A percentile compares a stretch with the other conserved stretches of the same genome.
These are phyloP conservation scores for Meteorus cinctellus DNA, from an alignment of 2,888 invertebrate species.

Conservation along the genomic window DNA sequence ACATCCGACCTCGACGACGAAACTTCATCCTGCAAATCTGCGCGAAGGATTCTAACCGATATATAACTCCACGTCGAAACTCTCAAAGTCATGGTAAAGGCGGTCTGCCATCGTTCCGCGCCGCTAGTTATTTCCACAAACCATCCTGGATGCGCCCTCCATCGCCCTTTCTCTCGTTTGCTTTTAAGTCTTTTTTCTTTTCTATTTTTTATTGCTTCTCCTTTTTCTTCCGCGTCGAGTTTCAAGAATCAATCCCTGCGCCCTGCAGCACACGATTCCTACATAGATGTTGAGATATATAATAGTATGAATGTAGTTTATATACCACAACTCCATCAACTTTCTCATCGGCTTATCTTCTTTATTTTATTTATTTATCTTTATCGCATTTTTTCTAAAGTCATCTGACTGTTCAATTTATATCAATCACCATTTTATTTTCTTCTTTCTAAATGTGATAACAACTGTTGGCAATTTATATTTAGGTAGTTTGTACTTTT, in stretches of 20 bases:
- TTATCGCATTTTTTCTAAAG: not conserved
- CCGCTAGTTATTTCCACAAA: constrained; percentile 34
- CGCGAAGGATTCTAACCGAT: constrained; percentile 21
- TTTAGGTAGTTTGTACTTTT: too few species aligned
- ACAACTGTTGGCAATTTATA: not conserved
- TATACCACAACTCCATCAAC: constrained; percentile 11
- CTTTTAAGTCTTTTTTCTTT: not conserved
- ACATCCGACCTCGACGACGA: constrained; percentile 40
- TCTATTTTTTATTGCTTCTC: not conserved
- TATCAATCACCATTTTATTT: not conserved
- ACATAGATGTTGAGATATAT: constrained; percentile 6
- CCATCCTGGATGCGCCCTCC: not conserved
- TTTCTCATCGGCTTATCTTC: constrained; percentile 31
- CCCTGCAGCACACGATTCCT: constrained; percentile 10
- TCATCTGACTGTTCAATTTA: too few species aligned
- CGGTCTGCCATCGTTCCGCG: constrained; percentile 41
- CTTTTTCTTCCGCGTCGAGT: constrained; percentile 17
- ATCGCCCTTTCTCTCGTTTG: not conserved
- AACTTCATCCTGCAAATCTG: constrained; percentile 33
- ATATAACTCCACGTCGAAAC: constrained; percentile 42
- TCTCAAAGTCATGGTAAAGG: constrained; percentile 43
- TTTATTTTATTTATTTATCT: not conserved
- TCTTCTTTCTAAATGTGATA: not conserved
- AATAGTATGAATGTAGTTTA: not conserved
- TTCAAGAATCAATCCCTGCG: constrained; percentile 33